These are phyloP conservation scores for Rhingia campestris DNA, from an alignment of 2,888 invertebrate species.

Conservation along the genomic window DNA sequence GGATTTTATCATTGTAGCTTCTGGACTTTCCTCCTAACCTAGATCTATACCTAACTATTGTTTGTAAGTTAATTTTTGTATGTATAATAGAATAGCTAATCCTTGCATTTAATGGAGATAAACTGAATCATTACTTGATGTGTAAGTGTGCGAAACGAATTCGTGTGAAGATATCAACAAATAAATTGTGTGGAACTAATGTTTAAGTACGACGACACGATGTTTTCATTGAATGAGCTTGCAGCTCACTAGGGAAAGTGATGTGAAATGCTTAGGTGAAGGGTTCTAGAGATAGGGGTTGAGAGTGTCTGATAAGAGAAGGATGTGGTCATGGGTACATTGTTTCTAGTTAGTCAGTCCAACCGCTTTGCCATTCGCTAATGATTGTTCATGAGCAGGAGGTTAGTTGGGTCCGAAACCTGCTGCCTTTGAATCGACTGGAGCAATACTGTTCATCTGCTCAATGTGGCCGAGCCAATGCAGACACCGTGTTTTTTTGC, in stretches of 20 bases:
- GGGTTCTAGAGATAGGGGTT: not conserved
- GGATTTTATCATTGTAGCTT: slow-evolving; percentile 11
- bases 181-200: not conserved
- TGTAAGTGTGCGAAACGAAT: slow-evolving; percentile 18
- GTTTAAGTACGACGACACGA: not conserved
- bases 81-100: slow-evolving; percentile 7
- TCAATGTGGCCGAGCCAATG: too few relatives aligned
- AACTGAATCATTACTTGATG: slow-evolving; percentile 6
- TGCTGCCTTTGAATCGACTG: too few relatives aligned
- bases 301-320: too few relatives aligned
- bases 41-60: slow-evolving; percentile 6
- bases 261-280: too few relatives aligned
- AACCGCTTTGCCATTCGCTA: too few relatives aligned
- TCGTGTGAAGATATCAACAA: slow-evolving; percentile 20
- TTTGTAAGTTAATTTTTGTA: slow-evolving; percentile 14
- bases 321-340: too few relatives aligned
- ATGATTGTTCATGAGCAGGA: too few relatives aligned
- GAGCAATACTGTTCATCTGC: too few relatives aligned
- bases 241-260: not conserved
- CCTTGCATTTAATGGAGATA: slow-evolving; percentile 19
- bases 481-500: too few relatives aligned
- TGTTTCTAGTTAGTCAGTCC: too few relatives aligned
- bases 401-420: too few relatives aligned
- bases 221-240: not conserved
- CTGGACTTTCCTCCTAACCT: slow-evolving; percentile 8